Evolutionary conservation across 2,888 invertebrate species (phyloP), one percentile per base, ranked within the genome.

Genomic region (Cacoxenus indagator): DNA sequence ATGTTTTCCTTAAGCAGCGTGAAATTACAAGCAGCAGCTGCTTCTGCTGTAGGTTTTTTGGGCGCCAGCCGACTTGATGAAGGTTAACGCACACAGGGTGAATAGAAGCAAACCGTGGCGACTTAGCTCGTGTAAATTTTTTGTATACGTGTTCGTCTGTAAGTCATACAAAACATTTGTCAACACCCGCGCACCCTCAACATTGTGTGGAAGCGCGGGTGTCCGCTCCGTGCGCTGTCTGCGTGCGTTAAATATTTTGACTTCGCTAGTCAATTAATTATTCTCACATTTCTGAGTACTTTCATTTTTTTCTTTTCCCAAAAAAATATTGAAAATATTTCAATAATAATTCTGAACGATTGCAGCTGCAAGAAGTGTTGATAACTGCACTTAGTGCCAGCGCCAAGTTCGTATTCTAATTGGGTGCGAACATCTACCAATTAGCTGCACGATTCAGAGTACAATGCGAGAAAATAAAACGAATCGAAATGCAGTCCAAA

Each of bases 381-480:
- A 84, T 77, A 77, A 75, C 76, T 82, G 84, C 85, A 84, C 84
- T 84, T 85, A 84, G 77, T 69, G 62, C 27, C 37, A 51, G 19
- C 51, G 51, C 51, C 51, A 81, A 83, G 82, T 76, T 82, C 77
- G 83, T 76, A 73, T 70, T 69, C 82, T 84, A 81, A 81, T 81
- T 82, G 82, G 81, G 81, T 81, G 81, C 84, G 82, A 81, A 81
- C 81, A 78, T 81, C 81, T 75, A 67, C 76, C 84, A 84, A 84
- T 81, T 82, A 84, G 83, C 73, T 83, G 83, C 82, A 83, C 70
- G 78, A 76, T 75, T 72, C 69, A 74, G 31, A 4, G 14, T 48
- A 43, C 45, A 43, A 37, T 11, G 11, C 37, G 11, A 5, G 11
- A 5, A 37, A 37, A 3, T n/a, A 43, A 43, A 43, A 5, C 45